A percentile compares a stretch with the other conserved stretches of the same genome.
Evolutionary conservation across 1,140 invertebrate genomes (phyloP).

Genomic region (Leptopilina clavipes): DNA sequence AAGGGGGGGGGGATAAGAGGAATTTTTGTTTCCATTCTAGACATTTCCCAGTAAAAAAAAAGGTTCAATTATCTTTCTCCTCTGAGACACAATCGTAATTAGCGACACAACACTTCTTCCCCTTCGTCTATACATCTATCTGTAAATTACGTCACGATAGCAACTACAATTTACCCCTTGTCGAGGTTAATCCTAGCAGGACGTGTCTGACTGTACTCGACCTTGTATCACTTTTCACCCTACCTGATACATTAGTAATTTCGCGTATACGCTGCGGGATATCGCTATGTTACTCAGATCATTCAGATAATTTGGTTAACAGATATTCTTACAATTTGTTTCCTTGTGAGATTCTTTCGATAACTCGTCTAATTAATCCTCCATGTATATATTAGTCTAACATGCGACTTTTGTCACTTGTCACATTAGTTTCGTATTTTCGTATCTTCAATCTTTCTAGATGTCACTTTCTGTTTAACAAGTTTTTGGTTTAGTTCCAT

Average conservation of each 20-base stretch:
- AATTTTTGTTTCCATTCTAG: not conserved
- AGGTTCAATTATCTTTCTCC: not conserved
- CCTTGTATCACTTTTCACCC: slow-evolving; percentile 56
- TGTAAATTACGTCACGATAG: slow-evolving; percentile 36
- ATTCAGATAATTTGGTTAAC: slow-evolving; percentile 50
- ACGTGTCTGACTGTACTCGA: slow-evolving; percentile 56
- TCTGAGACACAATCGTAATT: slow-evolving; percentile 38
- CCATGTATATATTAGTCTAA: no score
- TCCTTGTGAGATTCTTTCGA: not conserved
- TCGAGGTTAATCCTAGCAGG: slow-evolving; percentile 51
- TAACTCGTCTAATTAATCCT: not conserved
- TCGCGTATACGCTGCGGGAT: slow-evolving; percentile 13
- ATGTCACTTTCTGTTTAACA: no score
- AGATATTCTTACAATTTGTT: slow-evolving; percentile 34
- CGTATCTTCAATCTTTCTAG: not conserved
- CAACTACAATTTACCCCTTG: slow-evolving; percentile 43
- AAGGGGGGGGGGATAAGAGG: not conserved
- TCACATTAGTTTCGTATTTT: not conserved
- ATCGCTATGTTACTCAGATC: slow-evolving; percentile 38
- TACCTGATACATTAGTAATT: slow-evolving; percentile 25
- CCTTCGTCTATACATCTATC: not conserved
- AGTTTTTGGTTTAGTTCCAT: no score
- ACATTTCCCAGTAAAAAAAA: not conserved
- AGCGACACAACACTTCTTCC: slow-evolving; percentile 38
- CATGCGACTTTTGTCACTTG: no score